Base-by-base conservation (phyloP, 37 sponge, comb jelly and placozoan species). In the Crambe crambe region DNA sequence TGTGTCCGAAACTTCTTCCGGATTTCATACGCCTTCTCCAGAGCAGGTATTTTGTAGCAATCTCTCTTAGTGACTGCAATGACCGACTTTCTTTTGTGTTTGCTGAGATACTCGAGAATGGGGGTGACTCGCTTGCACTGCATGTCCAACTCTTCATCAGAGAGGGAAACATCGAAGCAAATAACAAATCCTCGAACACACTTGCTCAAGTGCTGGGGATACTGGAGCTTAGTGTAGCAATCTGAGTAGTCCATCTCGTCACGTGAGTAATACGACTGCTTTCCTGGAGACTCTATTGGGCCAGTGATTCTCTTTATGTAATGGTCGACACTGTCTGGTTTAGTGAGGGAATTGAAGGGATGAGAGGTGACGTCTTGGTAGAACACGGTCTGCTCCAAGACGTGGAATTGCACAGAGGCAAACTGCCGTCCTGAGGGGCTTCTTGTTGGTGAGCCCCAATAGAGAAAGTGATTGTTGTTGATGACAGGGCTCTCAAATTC, bases 311-410 rank as follows among this genome's bases (percentile, higher is more conserved):
- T n/a, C 60, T 84, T 83, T 1, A 75, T 78, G 42, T 87, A 92
- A 36, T 38, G 27, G 0, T 77, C 79, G 3, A 71, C 32, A 23
- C 18, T 31, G 26, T 41, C 47, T 2, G 72, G 60, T 44, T 68
- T 82, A 26, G 43, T 73, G 54, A 1, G 10, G 0, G 5, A 1
- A 29, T 15, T 64, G 73, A 92, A 92, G 0, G 88, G 81, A 37
- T 32, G 42, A 1, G 41, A 64, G 6, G 88, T 84, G 8, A 83
- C 73, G 61, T 92, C 92, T 70, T 92, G 72, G 42, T 84, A 81
- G 68, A 92, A 75, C 29, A 79, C 80, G 8, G 88, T 86, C 18
- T 92, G 83, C 78, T 92, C 92, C 20, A 92, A 37, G 31, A 92
- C 73, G 23, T 92, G 83, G 20, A 80, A 56, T 23, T 54, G 30